These are phyloP conservation scores for Pipistrellus nathusii DNA, from an alignment of 2,797 vertebrate species.

Conservation along the genomic window DNA sequence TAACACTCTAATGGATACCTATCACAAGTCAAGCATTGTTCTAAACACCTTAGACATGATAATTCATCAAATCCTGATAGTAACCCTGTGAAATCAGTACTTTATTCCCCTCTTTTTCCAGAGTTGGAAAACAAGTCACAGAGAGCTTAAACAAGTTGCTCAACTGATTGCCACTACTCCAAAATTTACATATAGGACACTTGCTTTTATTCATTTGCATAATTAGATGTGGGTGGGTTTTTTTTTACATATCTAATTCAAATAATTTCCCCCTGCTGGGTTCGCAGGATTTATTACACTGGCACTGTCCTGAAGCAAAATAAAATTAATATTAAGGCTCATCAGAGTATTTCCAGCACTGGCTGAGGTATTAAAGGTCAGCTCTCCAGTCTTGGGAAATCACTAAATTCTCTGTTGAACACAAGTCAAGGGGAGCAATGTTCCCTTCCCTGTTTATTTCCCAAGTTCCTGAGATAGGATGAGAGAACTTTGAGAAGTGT, in stretches of 20 bases:
- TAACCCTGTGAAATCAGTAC: not conserved
- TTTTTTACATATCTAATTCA: slow-evolving; percentile 5
- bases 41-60: not conserved
- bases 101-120: rapidly evolving
- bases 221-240: not conserved
- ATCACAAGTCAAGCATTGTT: not conserved
- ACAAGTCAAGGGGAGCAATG: not conserved
- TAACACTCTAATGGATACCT: not conserved
- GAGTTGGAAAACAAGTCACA: not conserved
- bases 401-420: not conserved
- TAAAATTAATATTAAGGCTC: not conserved
- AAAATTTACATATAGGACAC: not conserved
- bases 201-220: not conserved
- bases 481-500: not conserved
- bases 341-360: no score
- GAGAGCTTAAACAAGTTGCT: not conserved
- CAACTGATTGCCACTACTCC: not conserved
- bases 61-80: not conserved
- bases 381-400: no score
- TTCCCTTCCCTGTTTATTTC: not conserved
- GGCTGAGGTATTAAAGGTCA: not conserved
- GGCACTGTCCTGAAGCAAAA: not conserved
- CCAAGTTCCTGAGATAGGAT: not conserved
- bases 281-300: not conserved
- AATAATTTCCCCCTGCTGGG: not conserved